Evolutionary conservation across 2,888 invertebrate species (phyloP).

Genomic region (Tanypteryx hageni): DNA sequence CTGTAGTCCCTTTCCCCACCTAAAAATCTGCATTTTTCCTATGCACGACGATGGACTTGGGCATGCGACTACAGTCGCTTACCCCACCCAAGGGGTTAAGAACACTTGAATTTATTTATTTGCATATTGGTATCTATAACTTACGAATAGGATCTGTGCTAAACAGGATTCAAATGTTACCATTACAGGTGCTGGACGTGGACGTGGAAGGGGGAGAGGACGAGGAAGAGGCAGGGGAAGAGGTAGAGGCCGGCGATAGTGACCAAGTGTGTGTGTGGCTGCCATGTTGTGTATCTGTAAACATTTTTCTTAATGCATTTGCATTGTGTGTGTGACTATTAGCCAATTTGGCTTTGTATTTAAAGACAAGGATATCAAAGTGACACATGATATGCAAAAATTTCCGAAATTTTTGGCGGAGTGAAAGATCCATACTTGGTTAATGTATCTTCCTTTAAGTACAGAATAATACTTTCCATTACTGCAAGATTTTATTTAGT

Average conservation of each 20-base stretch:
- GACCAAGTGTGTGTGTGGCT: slow-evolving; percentile 1
- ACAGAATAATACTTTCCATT: background rate
- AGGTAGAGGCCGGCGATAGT: slow-evolving; percentile 79
- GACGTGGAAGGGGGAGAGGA: slow-evolving; percentile 82
- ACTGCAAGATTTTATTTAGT: background rate
- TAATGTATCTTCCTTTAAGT: background rate
- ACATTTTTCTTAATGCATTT: slow-evolving; percentile 17
- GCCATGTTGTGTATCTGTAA: background rate
- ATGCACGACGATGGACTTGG: no score
- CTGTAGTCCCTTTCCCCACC: no score
- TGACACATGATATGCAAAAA: background rate
- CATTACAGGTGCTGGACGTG: slow-evolving; percentile 76
- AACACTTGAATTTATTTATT: slow-evolving; percentile 26
- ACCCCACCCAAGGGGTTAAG: no score
- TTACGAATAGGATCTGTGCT: background rate
- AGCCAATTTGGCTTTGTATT: slow-evolving; percentile 14
- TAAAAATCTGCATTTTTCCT: no score
- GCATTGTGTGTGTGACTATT: slow-evolving; percentile 21
- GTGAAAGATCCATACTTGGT: background rate
- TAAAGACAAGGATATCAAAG: slow-evolving; percentile 15
- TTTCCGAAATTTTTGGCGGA: no score
- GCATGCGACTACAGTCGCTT: no score
- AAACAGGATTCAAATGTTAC: slow-evolving; percentile 60
- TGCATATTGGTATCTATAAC: no score
- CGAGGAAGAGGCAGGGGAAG: slow-evolving; percentile 85